Conservation (phyloP, 2,113 vertebrate genomes). For the Nesogale talazaci region DNA sequence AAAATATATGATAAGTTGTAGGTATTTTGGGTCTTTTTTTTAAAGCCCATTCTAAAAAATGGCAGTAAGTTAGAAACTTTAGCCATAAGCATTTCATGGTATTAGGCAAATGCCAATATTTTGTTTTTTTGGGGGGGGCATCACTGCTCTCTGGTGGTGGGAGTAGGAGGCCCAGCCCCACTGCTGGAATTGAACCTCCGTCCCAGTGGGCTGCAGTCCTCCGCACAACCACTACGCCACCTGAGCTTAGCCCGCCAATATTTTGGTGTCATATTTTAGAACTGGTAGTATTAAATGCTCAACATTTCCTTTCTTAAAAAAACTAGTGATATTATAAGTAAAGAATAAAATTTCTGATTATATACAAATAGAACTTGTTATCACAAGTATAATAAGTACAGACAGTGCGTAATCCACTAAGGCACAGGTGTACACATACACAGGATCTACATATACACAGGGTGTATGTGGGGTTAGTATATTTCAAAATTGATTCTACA, state of each 20-base stretch:
- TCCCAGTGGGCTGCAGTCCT: no score
- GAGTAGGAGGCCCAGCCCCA: no score
- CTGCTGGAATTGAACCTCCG: no score
- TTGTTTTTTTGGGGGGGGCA: no score
- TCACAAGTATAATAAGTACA: not conserved
- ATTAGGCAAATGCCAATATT: conserved; percentile 55
- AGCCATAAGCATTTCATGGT: conserved; percentile 49
- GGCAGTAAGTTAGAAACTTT: conserved; percentile 50
- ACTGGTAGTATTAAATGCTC: conserved; percentile 48
- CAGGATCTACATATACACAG: no score
- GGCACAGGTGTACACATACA: no score
- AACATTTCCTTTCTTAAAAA: conserved; percentile 33
- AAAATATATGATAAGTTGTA: conserved; percentile 39
- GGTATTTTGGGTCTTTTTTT: conserved; percentile 3
- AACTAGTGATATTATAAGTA: conserved; percentile 19
- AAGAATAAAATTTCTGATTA: conserved; percentile 45
- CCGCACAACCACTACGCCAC: no score
- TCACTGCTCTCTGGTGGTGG: no score
- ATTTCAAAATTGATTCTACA: no score
- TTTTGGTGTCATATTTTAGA: conserved; percentile 46
- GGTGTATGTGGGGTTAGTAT: no score
- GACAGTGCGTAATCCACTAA: no score
- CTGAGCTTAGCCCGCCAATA: no score
- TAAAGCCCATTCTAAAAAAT: conserved; percentile 35
- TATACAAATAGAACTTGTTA: not conserved